Evolutionary conservation across 2,797 vertebrate species (phyloP).

Genomic region (Semaprochilodus insignis): DNA sequence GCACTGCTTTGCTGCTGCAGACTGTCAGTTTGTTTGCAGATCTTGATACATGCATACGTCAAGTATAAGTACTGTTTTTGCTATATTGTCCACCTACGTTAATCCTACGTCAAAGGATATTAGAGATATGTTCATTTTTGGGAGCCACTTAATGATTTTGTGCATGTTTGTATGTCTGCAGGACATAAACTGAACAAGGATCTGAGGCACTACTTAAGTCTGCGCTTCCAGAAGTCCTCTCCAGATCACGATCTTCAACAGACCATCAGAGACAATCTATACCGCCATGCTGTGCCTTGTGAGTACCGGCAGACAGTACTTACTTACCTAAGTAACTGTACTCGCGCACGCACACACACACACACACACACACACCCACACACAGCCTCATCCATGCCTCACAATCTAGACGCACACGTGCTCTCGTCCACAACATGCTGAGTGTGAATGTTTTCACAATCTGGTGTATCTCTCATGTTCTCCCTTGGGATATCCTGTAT

Average conservation of each 20-base stretch:
- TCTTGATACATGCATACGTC: neutral
- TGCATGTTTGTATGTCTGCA: constrained; percentile 63
- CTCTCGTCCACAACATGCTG: constrained; percentile 12
- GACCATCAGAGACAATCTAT: constrained; percentile 92
- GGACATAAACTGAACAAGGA: constrained; percentile 91
- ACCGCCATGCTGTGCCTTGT: constrained; percentile 97
- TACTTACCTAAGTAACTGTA: neutral
- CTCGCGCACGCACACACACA: constrained; percentile 5
- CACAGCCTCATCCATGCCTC: neutral
- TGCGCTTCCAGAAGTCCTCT: constrained; percentile 93
- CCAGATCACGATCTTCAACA: constrained; percentile 94
- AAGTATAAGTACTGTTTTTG: neutral
- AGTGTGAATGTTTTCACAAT: constrained; percentile 20
- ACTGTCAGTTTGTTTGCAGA: too few species aligned
- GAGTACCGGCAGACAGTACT: constrained; percentile 71
- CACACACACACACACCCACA: constrained; percentile 6
- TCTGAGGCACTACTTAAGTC: constrained; percentile 91
- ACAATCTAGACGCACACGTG: neutral
- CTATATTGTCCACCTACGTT: neutral
- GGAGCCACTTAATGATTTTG: constrained; percentile 25
- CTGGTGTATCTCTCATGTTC: constrained; percentile 22
- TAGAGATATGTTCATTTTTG: neutral
- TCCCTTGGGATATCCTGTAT: constrained; percentile 32
- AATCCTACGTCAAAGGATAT: neutral
- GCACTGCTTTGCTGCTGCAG: neutral